phyloP scores from a whole-genome alignment of 2,797 vertebrate species.

The Liparis tanakae region DNA sequence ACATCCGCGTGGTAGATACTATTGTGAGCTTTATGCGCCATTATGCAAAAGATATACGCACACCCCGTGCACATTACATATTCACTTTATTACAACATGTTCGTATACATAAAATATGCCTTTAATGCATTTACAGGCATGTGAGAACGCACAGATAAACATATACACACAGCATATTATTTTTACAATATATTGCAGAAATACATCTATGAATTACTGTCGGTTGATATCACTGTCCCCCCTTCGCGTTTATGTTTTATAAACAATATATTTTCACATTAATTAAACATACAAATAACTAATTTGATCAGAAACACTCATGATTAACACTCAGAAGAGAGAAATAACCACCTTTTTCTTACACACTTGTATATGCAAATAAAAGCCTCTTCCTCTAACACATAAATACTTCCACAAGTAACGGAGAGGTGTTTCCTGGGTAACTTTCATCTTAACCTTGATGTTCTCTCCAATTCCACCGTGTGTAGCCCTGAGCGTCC shows the following conservation, averaged over 20 bases:
- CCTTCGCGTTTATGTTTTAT: background rate
- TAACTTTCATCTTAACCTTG: conserved; percentile 76
- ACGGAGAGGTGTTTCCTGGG: conserved; percentile 51
- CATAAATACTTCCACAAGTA: conserved; percentile 66
- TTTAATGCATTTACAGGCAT: background rate
- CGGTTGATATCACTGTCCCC: background rate
- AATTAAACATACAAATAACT: background rate
- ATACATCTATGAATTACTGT: background rate
- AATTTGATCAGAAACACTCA: background rate
- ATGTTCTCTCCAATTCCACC: conserved; percentile 74
- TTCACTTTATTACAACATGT: background rate
- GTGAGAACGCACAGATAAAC: background rate
- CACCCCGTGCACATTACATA: background rate
- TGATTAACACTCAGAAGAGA: background rate
- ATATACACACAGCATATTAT: background rate
- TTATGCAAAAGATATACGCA: background rate
- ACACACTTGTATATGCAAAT: conserved; percentile 56
- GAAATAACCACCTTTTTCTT: background rate
- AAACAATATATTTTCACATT: conserved; percentile 10
- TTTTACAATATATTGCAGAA: background rate
- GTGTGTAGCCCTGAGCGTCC: conserved; percentile 71
- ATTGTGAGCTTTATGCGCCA: background rate
- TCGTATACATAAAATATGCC: background rate
- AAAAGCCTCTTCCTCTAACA: conserved; percentile 32
- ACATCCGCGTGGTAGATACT: background rate